Evolutionary conservation across 2,888 invertebrate genomes (phyloP), one percentile per base, ranked within the genome.

Genomic region (Thyatira batis): DNA sequence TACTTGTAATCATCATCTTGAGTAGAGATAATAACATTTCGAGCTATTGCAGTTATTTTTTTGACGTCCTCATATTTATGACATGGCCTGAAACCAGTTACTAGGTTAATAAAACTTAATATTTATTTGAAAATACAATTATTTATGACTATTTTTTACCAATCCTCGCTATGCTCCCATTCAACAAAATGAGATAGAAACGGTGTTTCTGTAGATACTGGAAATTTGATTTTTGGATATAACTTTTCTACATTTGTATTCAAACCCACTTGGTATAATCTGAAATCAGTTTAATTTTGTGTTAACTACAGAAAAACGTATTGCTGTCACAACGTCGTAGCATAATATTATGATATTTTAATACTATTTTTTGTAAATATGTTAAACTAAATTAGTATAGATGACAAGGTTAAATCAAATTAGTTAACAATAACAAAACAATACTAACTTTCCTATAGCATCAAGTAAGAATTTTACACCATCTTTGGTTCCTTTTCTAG

Each of bases 201-300:
- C 0, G 96, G 94, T 0, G 98, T 98, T 49, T 95, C 95, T 10
- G 95, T 93, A 5, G 96, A 95, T 0, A 98, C 98, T 0, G 98
- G 98, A 71, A 93, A 97, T 55, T 94, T 71, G 0, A 96, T 89
- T 50, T 90, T 80, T 0, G 96, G 95, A 79, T 96, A 97, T 6
- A 98, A 80, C 25, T 93, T 93, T 3, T 94, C 88, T 9, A 97
- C 81, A 65, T 94, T 93, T 0, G 96, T 93, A 60, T 95, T 94
- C 9, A 95, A 75, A 2, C 98, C 98, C 53, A 92, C 89, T 61
- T 94, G 92, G 78, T 95, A 97, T 51, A 97, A 80, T 67, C 95
- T 96, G 61, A 27, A 69, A 63, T 50, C 45, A 46, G 20, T 48
- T 30, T 46, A 39, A 23, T 20, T 23, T n/a, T n/a, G n/a, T n/a